A percentile compares a stretch with the other conserved stretches of the same genome.
These are phyloP conservation scores for Perdita meconis DNA, from an alignment of 2,888 invertebrate genomes.

Conservation along the genomic window DNA sequence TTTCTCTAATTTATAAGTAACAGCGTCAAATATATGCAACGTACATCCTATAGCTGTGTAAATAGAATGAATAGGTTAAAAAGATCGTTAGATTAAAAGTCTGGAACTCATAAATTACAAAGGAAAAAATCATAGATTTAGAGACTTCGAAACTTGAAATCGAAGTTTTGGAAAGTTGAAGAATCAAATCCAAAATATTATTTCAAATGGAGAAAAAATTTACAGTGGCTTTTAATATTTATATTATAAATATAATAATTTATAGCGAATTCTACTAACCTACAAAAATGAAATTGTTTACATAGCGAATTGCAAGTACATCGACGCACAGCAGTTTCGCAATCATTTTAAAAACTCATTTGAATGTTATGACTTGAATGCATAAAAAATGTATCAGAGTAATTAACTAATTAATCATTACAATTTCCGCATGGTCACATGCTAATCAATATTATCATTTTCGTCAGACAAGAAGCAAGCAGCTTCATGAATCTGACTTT, in stretches of 20 bases:
- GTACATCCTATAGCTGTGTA: conserved; percentile 77
- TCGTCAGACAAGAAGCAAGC: too few species aligned
- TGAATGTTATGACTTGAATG: background rate
- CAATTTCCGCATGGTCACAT: background rate
- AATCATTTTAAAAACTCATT: conserved; percentile 47
- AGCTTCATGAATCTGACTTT: too few species aligned
- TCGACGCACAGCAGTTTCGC: conserved; percentile 73
- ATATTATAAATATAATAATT: too few species aligned
- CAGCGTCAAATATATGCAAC: conserved; percentile 64
- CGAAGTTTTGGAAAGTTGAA: too few species aligned
- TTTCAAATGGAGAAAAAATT: too few species aligned
- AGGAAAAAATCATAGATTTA: too few species aligned
- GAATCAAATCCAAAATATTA: too few species aligned
- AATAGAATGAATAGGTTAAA: background rate
- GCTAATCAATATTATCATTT: too few species aligned
- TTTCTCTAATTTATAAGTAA: conserved; percentile 56
- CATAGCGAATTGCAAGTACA: conserved; percentile 75
- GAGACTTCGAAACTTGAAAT: too few species aligned
- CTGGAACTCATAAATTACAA: background rate
- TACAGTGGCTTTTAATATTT: too few species aligned
- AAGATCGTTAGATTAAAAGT: background rate
- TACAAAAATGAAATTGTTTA: conserved; percentile 73
- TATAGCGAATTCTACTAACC: conserved; percentile 71
- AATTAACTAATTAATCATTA: background rate
- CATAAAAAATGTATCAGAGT: background rate